Percentiles rank a stretch among this genome's conserved stretches.
Evolutionary conservation across 2,888 invertebrate genomes (phyloP).

Genomic region (Drosophila anomalipes): DNA sequence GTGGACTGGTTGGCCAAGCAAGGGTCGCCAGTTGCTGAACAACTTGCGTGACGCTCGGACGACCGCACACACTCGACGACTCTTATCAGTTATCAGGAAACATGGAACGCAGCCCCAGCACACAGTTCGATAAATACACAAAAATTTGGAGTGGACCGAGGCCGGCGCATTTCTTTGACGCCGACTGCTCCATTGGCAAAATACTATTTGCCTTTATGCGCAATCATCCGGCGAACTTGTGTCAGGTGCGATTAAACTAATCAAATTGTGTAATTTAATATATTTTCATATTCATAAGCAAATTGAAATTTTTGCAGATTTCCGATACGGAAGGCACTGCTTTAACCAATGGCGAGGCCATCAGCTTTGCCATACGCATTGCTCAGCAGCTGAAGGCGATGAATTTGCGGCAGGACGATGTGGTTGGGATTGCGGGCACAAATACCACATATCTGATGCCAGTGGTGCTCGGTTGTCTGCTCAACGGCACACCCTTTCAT

Average conservation of each 20-base stretch:
- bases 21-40: conserved; percentile 56
- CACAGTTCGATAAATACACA: conserved; percentile 82
- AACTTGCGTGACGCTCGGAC: conserved; percentile 56
- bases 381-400: conserved; percentile 79
- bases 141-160: conserved; percentile 83
- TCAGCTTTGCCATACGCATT: conserved; percentile 80
- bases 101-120: conserved; percentile 72
- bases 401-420: conserved; percentile 80
- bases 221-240: conserved; percentile 77
- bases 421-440: conserved; percentile 81
- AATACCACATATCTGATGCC: conserved; percentile 83
- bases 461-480: conserved; percentile 78
- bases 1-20: conserved; percentile 37
- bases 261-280: neutral
- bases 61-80: conserved; percentile 15
- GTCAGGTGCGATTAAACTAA: conserved; percentile 68
- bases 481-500: conserved; percentile 82
- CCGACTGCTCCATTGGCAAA: conserved; percentile 82
- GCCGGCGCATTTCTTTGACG: conserved; percentile 78
- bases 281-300: neutral
- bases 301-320: conserved; percentile 62
- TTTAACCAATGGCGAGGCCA: conserved; percentile 80
- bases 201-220: conserved; percentile 82
- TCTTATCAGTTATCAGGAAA: conserved; percentile 61
- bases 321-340: conserved; percentile 80